Evolutionary conservation across 1,140 invertebrate species (phyloP).

Genomic region (Euglossa dilemma): DNA sequence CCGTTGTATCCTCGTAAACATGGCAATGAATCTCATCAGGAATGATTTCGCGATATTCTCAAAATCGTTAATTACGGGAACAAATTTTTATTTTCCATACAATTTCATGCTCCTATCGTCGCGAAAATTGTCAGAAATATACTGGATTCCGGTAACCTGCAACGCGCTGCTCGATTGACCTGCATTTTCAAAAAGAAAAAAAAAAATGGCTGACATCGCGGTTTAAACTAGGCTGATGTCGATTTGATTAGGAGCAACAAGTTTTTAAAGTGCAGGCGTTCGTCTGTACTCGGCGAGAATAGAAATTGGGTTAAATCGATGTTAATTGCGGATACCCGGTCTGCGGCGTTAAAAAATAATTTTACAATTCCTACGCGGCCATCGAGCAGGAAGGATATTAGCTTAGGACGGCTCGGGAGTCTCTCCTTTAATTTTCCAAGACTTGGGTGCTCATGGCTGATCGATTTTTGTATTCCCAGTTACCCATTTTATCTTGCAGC

Average conservation of each 20-base stretch:
- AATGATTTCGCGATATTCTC: too few species aligned
- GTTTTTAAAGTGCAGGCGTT: not conserved
- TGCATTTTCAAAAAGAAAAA: too few species aligned
- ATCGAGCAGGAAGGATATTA: not conserved
- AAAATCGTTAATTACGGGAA: too few species aligned
- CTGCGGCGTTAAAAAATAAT: not conserved
- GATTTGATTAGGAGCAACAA: slow-evolving; percentile 1
- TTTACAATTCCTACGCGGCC: not conserved
- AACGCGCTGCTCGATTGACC: too few species aligned
- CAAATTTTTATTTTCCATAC: too few species aligned
- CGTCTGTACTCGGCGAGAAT: not conserved
- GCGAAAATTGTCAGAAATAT: not conserved
- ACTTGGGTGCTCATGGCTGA: not conserved
- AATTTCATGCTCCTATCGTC: too few species aligned
- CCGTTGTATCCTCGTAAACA: too few species aligned
- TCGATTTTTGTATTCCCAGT: slow-evolving; percentile 21
- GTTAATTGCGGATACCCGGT: not conserved
- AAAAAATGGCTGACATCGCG: not conserved
- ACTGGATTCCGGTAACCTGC: too few species aligned
- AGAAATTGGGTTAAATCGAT: not conserved
- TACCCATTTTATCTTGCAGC: slow-evolving; percentile 10
- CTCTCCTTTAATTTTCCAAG: not conserved
- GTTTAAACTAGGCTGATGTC: not conserved
- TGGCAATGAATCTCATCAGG: too few species aligned
- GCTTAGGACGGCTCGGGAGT: not conserved